These are phyloP conservation scores for Rhynchomys soricoides DNA, from an alignment of 2,113 vertebrate species.

Conservation along the genomic window DNA sequence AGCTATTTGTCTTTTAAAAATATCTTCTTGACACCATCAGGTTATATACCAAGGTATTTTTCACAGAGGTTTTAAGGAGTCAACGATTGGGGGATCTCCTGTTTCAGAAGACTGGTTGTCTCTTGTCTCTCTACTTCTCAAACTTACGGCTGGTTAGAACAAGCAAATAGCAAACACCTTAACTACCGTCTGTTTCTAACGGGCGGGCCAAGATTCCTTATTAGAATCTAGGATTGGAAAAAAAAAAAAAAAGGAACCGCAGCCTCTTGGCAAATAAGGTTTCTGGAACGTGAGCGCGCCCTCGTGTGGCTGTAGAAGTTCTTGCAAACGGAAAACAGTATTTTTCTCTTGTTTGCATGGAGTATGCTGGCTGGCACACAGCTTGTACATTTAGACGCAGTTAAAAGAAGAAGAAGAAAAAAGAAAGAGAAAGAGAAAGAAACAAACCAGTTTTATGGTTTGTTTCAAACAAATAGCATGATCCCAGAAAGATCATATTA, in stretches of 20 bases:
- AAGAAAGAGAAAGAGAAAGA: slow-evolving; percentile 27
- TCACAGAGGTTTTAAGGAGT: slow-evolving; percentile 72
- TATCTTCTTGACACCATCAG: slow-evolving; percentile 71
- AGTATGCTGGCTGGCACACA: slow-evolving; percentile 9
- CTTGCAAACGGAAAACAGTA: slow-evolving; percentile 47
- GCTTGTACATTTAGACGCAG: slow-evolving; percentile 32
- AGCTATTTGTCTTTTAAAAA: slow-evolving; percentile 50
- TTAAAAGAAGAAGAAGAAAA: slow-evolving; percentile 19
- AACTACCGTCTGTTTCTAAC: slow-evolving; percentile 56
- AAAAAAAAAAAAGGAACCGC: slow-evolving; percentile 59
- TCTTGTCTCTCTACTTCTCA: slow-evolving; percentile 73
- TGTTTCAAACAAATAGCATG: too few species aligned
- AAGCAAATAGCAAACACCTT: slow-evolving; percentile 66
- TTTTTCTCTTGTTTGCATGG: neutral
- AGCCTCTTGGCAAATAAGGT: slow-evolving; percentile 6
- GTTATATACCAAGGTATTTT: slow-evolving; percentile 73
- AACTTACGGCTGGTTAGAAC: slow-evolving; percentile 76
- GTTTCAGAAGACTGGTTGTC: slow-evolving; percentile 82
- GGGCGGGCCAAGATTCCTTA: neutral
- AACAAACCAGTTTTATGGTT: slow-evolving; percentile 61
- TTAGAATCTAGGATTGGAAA: slow-evolving; percentile 70
- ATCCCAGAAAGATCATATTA: slow-evolving; percentile 34
- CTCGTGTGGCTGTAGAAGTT: slow-evolving; percentile 84
- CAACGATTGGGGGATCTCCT: slow-evolving; percentile 78
- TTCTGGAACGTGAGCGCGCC: slow-evolving; percentile 85